phyloP scores from a whole-genome alignment of 2,113 vertebrate species.

The Cynoglossus semilaevis region DNA sequence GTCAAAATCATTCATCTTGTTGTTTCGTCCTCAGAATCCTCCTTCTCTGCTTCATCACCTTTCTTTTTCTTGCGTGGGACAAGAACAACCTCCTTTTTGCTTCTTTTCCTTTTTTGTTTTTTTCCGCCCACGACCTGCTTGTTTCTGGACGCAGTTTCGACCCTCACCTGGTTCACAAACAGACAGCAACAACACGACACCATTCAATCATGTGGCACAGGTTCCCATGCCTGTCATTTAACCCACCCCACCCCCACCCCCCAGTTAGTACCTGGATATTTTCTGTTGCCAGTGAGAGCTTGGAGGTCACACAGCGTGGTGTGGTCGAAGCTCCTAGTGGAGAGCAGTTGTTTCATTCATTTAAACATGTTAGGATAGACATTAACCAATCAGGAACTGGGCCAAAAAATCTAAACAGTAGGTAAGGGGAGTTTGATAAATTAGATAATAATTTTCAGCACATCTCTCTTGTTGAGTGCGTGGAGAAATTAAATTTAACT shows the following conservation, averaged over 20 bases:
- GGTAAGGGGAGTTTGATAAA: no score
- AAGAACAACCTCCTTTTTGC: slow-evolving; percentile 54
- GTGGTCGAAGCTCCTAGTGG: slow-evolving; percentile 19
- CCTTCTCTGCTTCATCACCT: slow-evolving; percentile 7
- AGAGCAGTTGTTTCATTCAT: no score
- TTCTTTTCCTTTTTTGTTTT: slow-evolving; percentile 58
- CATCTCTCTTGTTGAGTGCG: no score
- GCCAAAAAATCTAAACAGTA: no score
- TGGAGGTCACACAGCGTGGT: slow-evolving; percentile 46
- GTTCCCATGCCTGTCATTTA: no score
- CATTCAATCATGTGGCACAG: no score
- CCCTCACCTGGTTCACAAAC: slow-evolving; percentile 32
- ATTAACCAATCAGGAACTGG: no score
- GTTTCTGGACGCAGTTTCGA: slow-evolving; percentile 60
- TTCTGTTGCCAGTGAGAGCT: slow-evolving; percentile 14
- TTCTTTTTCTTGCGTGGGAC: slow-evolving; percentile 56
- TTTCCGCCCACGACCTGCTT: slow-evolving; percentile 64
- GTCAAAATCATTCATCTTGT: background rate
- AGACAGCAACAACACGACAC: background rate
- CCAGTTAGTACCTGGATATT: slow-evolving; percentile 31
- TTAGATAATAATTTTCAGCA: no score
- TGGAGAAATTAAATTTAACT: no score
- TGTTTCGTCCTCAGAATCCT: background rate
- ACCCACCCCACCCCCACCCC: background rate
- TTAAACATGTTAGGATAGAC: no score